Evolutionary conservation across 2,113 vertebrate species (phyloP), one percentile per base, ranked within the genome.

Genomic region (Paraplagusia blochii): DNA sequence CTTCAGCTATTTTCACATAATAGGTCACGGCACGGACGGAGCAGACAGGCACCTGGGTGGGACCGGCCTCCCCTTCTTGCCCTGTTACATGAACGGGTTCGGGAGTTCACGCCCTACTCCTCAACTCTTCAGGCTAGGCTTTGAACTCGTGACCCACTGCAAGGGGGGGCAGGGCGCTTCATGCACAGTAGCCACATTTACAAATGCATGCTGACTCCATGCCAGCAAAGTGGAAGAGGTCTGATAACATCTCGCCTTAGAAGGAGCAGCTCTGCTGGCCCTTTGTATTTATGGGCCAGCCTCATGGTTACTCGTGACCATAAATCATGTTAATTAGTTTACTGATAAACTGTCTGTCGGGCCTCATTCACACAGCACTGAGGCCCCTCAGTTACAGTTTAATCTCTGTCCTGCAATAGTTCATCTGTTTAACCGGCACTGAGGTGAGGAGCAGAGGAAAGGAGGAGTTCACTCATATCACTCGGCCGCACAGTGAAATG

Each of bases 291-390:
- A 80, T 87, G 80, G 77, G 67, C 70, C 72, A 76, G 80, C 79
- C 81, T 72, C 64, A 55, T 70, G 69, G 65, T 78, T 77, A 58
- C 60, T 76, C 82, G 76, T 49, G 7, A 73, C 79, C 87, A 87
- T 89, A 89, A 89, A 89, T 89, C 85, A 87, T 85, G 80, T 85
- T 88, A 88, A 89, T 86, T 88, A 84, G 83, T 81, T 87, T 72
- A 84, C 81, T 85, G 84, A 89, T 87, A 89, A 87, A 89, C 81
- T 69, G 84, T 83, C 82, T 85, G 82, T 85, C 85, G 80, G 67
- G 69, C 45, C 43, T 80, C 72, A 68, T 80, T 85, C 83, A 77
- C 72, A 75, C 52, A 69, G 74, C 57, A 57, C 77, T 67, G 58
- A 69, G 68, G 74, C 76, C 70, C 66, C 74, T 58, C 70, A 72